These are phyloP conservation scores for Zaprionus africanus DNA, from an alignment of 1,140 invertebrate genomes.

Conservation along the genomic window DNA sequence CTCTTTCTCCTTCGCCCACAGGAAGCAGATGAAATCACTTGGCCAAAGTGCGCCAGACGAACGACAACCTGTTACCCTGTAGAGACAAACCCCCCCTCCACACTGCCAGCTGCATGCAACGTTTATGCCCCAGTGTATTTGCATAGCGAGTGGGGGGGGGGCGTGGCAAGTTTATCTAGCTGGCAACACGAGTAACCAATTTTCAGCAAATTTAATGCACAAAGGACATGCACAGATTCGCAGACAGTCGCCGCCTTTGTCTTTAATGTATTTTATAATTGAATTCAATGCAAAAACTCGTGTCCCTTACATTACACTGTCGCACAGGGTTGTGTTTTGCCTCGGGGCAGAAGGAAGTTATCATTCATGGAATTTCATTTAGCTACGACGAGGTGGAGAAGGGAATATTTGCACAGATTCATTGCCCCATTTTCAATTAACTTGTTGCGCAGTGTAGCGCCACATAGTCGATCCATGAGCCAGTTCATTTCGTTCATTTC, in stretches of 20 bases:
- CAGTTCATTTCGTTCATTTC: constrained; percentile 73
- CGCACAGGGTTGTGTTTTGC: constrained; percentile 1
- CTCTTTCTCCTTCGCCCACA: background rate
- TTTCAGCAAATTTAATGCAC: constrained; percentile 80
- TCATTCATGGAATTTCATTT: too few relatives aligned
- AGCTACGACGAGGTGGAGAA: too few relatives aligned
- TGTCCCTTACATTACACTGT: constrained; percentile 45
- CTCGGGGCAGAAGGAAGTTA: too few relatives aligned
- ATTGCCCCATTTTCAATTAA: background rate
- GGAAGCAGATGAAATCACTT: constrained; percentile 66
- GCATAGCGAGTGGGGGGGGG: constrained; percentile 29
- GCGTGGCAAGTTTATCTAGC: constrained; percentile 65
- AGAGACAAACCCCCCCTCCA: background rate
- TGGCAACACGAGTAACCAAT: constrained; percentile 76
- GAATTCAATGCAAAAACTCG: constrained; percentile 74
- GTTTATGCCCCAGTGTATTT: constrained; percentile 52
- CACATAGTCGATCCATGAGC: constrained; percentile 55
- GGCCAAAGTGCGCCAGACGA: constrained; percentile 60
- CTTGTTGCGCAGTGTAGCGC: constrained; percentile 43
- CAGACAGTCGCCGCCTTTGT: constrained; percentile 49
- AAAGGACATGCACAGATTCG: constrained; percentile 64
- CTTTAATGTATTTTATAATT: constrained; percentile 70
- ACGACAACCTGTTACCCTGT: constrained; percentile 25
- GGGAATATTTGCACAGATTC: too few relatives aligned
- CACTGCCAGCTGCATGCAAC: constrained; percentile 47